Percentiles rank a stretch among this genome's conserved stretches.
Evolutionary conservation across 23 tunicate genomes (phyloP).

Genomic region (Ciona savignyi): DNA sequence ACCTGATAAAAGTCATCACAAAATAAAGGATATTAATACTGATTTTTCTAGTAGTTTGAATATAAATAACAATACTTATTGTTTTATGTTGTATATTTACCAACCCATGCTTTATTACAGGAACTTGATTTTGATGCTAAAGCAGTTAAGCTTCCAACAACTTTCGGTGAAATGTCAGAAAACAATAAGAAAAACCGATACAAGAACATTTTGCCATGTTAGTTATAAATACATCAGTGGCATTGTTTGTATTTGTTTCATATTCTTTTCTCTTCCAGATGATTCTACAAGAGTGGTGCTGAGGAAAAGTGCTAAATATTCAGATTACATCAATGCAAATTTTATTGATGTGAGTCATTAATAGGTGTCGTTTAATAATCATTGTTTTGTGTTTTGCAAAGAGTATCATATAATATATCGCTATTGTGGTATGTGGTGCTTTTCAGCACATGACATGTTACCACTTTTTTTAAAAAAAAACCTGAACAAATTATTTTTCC

Average conservation of each 20-base stretch:
- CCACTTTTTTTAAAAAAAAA: no score
- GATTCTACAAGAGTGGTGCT: neutral
- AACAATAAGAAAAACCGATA: slow-evolving; percentile 16
- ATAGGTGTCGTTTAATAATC: neutral
- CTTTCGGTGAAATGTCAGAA: neutral
- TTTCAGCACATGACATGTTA: no score
- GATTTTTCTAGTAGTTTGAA: no score
- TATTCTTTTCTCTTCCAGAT: neutral
- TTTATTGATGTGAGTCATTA: slow-evolving; percentile 7
- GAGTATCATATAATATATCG: no score
- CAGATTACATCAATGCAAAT: slow-evolving; percentile 14
- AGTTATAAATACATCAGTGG: neutral
- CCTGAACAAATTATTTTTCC: no score
- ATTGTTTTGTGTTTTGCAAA: no score
- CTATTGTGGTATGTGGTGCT: no score
- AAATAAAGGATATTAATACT: neutral
- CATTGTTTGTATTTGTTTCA: no score
- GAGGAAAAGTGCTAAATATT: neutral
- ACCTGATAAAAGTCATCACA: no score
- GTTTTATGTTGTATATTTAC: no score
- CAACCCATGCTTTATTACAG: neutral
- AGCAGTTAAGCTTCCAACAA: neutral
- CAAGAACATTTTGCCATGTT: slow-evolving; percentile 26
- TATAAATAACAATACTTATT: no score
- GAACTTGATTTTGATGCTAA: neutral